Evolutionary conservation across 2,113 vertebrate species (phyloP).

Genomic region (Xiphophorus maculatus): DNA sequence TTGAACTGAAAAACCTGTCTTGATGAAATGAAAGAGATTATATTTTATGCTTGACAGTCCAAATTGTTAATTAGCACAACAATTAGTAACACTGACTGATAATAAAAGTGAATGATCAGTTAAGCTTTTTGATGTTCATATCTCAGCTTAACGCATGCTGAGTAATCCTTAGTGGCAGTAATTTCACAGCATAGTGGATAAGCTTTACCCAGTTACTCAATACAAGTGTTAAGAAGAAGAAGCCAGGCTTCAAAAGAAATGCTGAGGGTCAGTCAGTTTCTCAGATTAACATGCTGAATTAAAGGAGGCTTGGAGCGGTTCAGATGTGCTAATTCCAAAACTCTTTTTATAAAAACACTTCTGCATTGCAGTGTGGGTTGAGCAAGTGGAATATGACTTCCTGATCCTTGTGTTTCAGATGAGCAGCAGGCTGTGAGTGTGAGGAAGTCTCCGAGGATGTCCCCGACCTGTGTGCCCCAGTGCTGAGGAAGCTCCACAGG

Average conservation of each 20-base stretch:
- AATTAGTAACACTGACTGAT: too few relatives aligned
- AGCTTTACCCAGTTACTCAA: conserved; percentile 36
- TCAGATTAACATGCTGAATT: conserved; percentile 15
- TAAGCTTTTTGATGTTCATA: conserved; percentile 1
- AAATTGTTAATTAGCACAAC: too few relatives aligned
- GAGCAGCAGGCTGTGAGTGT: conserved; percentile 45
- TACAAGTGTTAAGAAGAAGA: conserved; percentile 29
- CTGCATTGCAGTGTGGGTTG: conserved; percentile 1
- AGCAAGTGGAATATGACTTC: background rate
- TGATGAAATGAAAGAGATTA: background rate
- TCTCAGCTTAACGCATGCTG: background rate
- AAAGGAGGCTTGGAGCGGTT: conserved; percentile 12
- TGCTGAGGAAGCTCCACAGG: conserved; percentile 67
- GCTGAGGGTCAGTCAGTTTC: conserved; percentile 24
- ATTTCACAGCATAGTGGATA: conserved; percentile 31
- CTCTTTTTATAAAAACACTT: too few relatives aligned
- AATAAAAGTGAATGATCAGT: too few relatives aligned
- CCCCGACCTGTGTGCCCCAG: conserved; percentile 40
- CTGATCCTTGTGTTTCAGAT: conserved; percentile 65
- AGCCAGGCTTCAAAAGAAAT: conserved; percentile 42
- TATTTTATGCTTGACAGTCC: too few relatives aligned
- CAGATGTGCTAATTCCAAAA: conserved; percentile 11
- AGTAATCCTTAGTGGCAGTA: conserved; percentile 14
- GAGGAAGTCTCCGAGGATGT: conserved; percentile 66
- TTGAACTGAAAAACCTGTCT: background rate